Conservation (phyloP, 2,888 invertebrate species). For the Chloromyia formosa region DNA sequence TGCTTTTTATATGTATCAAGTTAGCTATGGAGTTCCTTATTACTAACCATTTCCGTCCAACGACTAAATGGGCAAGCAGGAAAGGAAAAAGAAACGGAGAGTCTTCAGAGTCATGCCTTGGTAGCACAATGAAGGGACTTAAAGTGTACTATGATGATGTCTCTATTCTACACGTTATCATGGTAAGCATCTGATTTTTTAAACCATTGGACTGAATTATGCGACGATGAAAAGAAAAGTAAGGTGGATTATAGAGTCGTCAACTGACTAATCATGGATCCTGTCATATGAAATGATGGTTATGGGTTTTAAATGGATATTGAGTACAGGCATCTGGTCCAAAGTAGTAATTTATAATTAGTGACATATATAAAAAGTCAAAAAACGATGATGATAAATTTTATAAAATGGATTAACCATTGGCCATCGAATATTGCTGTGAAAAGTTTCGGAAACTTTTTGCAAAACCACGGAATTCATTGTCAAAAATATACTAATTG, state of each 20-base stretch:
- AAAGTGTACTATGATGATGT: background rate
- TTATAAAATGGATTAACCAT: too few relatives aligned
- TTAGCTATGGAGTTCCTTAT: background rate
- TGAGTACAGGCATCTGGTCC: conserved; percentile 47
- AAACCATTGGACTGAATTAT: background rate
- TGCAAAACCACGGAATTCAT: too few relatives aligned
- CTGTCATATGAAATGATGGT: conserved; percentile 43
- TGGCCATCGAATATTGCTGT: too few relatives aligned
- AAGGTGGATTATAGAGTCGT: conserved; percentile 4
- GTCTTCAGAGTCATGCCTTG: background rate
- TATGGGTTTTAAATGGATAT: conserved; percentile 47
- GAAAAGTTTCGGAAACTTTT: too few relatives aligned
- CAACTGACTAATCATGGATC: background rate
- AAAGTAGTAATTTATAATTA: too few relatives aligned
- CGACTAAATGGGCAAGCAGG: background rate
- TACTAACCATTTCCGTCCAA: background rate
- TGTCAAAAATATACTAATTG: too few relatives aligned
- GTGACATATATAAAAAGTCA: too few relatives aligned
- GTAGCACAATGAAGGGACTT: background rate
- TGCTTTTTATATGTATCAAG: background rate
- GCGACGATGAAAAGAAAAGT: background rate
- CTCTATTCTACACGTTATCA: background rate
- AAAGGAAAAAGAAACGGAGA: conserved; percentile 26
- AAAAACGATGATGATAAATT: too few relatives aligned
- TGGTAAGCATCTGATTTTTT: background rate